These are phyloP conservation scores for Dasysyrphus albostriatus DNA, from an alignment of 2,888 invertebrate genomes.

Conservation along the genomic window DNA sequence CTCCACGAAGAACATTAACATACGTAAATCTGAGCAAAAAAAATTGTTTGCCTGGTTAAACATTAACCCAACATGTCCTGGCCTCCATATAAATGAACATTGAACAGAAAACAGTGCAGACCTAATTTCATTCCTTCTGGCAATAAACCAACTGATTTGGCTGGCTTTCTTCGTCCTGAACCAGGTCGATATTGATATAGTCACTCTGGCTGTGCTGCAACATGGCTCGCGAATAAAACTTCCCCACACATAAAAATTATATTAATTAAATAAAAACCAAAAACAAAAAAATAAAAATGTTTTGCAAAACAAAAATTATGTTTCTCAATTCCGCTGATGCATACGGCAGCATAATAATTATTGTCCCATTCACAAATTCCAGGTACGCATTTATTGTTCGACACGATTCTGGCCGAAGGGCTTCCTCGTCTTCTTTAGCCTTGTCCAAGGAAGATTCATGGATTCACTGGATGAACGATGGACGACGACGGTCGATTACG, in stretches of 20 bases:
- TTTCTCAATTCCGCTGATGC: constrained; percentile 51
- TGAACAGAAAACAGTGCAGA: constrained; percentile 24
- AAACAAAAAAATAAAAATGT: constrained; percentile 29
- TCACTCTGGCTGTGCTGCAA: neutral
- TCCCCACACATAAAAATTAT: constrained; percentile 62
- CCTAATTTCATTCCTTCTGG: constrained; percentile 60
- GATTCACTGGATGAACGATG: neutral
- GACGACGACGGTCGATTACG: constrained; percentile 6
- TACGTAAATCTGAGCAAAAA: constrained; percentile 23
- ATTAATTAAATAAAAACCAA: constrained; percentile 74
- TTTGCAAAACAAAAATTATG: constrained; percentile 59
- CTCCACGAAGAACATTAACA: constrained; percentile 49
- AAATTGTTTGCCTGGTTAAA: constrained; percentile 34
- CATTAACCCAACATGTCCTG: constrained; percentile 58
- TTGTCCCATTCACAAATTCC: constrained; percentile 74
- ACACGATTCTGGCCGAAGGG: constrained; percentile 73
- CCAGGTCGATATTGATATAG: constrained; percentile 26
- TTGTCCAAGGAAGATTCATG: constrained; percentile 9
- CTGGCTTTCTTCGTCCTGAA: constrained; percentile 19
- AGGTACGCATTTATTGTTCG: constrained; percentile 75
- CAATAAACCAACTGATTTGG: constrained; percentile 26
- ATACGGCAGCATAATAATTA: constrained; percentile 61
- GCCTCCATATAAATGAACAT: constrained; percentile 32
- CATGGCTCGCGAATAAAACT: constrained; percentile 44
- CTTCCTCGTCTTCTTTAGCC: constrained; percentile 14